phyloP scores from a whole-genome alignment of 2,113 vertebrate species.

The Dipodomys ordii region DNA sequence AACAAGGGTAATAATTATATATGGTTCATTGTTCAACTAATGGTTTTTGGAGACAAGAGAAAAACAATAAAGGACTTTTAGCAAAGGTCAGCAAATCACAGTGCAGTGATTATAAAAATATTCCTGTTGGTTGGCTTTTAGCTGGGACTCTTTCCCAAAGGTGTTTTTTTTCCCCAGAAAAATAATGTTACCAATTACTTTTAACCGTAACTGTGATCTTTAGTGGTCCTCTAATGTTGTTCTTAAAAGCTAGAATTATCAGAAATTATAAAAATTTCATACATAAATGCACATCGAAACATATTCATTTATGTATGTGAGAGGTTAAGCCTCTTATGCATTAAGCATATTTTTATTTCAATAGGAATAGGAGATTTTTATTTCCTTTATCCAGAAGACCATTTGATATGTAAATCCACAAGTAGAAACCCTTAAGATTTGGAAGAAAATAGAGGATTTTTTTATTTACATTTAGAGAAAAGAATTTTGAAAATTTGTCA shows the following conservation, averaged over 20 bases:
- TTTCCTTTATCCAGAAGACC: neutral
- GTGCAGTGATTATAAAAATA: neutral
- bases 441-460: neutral
- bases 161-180: neutral
- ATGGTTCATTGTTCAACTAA: neutral
- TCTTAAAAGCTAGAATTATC: neutral
- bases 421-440: neutral
- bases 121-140: neutral
- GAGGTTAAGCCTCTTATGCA: no score
- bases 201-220: neutral
- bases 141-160: neutral
- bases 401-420: neutral
- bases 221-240: neutral
- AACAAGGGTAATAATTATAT: neutral
- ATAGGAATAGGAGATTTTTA: neutral
- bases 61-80: neutral
- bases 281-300: no score
- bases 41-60: neutral
- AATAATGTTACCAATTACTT: neutral
- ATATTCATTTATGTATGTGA: no score
- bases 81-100: neutral
- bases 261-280: neutral
- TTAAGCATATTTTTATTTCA: neutral
- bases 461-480: slow-evolving; percentile 18
- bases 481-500: neutral